A percentile compares a stretch with the other conserved stretches of the same genome.
These are phyloP conservation scores for Bombus huntii DNA, from an alignment of 1,140 invertebrate species.

Conservation along the genomic window DNA sequence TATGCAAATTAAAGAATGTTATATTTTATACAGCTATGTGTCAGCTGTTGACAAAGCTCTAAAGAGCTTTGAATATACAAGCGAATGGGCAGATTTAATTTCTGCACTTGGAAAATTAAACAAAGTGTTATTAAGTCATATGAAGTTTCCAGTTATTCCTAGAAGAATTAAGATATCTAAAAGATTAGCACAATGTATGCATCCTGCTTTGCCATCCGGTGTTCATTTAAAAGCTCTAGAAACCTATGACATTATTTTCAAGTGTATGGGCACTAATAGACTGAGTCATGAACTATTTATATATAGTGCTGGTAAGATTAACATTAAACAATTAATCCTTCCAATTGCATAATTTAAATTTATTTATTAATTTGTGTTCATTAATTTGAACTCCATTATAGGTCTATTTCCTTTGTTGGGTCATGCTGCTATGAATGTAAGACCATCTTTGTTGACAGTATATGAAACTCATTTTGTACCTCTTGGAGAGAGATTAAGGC, in stretches of 20 bases:
- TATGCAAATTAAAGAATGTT: slow-evolving; percentile 1
- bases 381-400: slow-evolving; percentile 69
- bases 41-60: slow-evolving; percentile 94
- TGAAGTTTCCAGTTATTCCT: slow-evolving; percentile 95
- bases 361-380: neutral
- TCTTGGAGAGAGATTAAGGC: slow-evolving; percentile 90
- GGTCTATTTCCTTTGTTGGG: slow-evolving; percentile 95
- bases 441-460: slow-evolving; percentile 91
- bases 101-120: slow-evolving; percentile 95
- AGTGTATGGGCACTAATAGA: slow-evolving; percentile 92
- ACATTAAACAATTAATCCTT: neutral
- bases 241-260: slow-evolving; percentile 97
- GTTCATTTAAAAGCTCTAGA: slow-evolving; percentile 97
- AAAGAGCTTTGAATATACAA: slow-evolving; percentile 96
- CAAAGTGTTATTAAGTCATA: slow-evolving; percentile 91
- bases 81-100: slow-evolving; percentile 98
- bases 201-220: slow-evolving; percentile 94
- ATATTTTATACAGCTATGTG: slow-evolving; percentile 84
- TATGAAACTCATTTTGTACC: slow-evolving; percentile 97
- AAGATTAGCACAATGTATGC: slow-evolving; percentile 96
- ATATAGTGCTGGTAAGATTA: slow-evolving; percentile 88
- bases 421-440: slow-evolving; percentile 95
- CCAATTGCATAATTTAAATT: slow-evolving; percentile 4
- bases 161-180: slow-evolving; percentile 95
- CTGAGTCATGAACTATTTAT: slow-evolving; percentile 94